A percentile compares a stretch with the other conserved stretches of the same genome.
These are phyloP conservation scores for Apus apus DNA, from an alignment of 2,113 vertebrate genomes.

Conservation along the genomic window DNA sequence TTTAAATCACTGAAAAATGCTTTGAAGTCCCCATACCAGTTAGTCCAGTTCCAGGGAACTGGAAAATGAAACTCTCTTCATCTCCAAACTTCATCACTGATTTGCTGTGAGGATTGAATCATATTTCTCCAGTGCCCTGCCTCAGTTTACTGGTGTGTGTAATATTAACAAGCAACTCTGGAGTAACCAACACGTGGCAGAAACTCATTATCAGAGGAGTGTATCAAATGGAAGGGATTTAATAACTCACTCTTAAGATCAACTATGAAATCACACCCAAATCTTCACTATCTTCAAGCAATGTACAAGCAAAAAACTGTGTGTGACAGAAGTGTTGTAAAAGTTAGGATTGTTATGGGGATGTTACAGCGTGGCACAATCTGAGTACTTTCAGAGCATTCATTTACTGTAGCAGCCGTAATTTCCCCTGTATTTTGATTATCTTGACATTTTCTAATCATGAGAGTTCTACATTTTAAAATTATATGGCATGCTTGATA, in stretches of 20 bases:
- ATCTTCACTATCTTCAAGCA: neutral
- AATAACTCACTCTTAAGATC: neutral
- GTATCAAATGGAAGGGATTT: conserved; percentile 11
- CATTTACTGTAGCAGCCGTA: conserved; percentile 38
- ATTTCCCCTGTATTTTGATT: conserved; percentile 63
- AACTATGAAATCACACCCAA: neutral
- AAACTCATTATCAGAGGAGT: neutral
- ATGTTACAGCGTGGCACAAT: neutral
- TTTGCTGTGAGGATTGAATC: neutral
- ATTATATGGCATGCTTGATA: conserved; percentile 36
- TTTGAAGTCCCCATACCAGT: neutral
- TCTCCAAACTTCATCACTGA: neutral
- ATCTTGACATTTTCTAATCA: conserved; percentile 64
- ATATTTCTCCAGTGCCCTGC: neutral
- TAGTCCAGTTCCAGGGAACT: neutral
- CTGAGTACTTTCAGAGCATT: neutral
- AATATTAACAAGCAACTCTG: neutral
- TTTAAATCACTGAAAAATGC: neutral
- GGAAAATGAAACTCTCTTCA: neutral
- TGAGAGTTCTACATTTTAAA: conserved; percentile 57
- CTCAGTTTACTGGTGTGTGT: neutral
- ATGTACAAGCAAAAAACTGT: neutral
- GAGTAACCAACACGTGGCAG: neutral
- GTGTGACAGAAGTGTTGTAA: neutral
- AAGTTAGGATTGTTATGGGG: neutral